Base-by-base conservation (phyloP, 2,888 invertebrate genomes). In the Agrotis segetum region DNA sequence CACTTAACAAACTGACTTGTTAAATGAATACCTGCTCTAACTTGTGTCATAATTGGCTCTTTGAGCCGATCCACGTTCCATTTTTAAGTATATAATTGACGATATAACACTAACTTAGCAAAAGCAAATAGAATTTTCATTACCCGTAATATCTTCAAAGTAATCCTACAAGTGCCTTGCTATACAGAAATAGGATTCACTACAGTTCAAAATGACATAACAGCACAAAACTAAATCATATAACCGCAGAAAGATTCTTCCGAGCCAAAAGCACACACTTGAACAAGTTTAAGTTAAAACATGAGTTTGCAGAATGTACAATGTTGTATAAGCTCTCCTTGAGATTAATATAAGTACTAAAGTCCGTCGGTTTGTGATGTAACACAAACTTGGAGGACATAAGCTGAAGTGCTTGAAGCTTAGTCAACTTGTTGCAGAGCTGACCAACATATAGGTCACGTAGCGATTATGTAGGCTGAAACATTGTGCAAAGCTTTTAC, bases 361-460 rank as follows among this genome's bases (percentile, higher is more conserved):
- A 70, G 70, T 24, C 19, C 21, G 16, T 44, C 34, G 29, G 65
- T 58, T 7, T 21, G n/a, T 21, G 59, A 74, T 53, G 68, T 74
- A 75, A 74, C 9, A 55, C 34, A 52, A 13, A 60, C 60, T 44
- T 21, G 53, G 21, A 46, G 68, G 55, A 55, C 17, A 14, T 68
- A 55, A 56, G 5, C 44, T 67, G 14, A 67, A 74, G 49, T 59
- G 21, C 17, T 4, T 24, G 46, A 58, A 59, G 74, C 74, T 58
- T 68, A 56, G 53, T 55, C 17, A 60, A 55, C 68, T 55, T 68
- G 75, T 74, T 74, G 68, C 68, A 19, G n/a, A 49, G 47, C 40
- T 49, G n/a, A 60, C 11, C 47, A 60, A 49, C 29, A 7, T 34
- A 34, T 14, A 55, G 19, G 40, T 66, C 47, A 67, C 19, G 19